These are phyloP conservation scores for Micronycteris hirsuta DNA, from an alignment of 2,113 vertebrate genomes.

Conservation along the genomic window DNA sequence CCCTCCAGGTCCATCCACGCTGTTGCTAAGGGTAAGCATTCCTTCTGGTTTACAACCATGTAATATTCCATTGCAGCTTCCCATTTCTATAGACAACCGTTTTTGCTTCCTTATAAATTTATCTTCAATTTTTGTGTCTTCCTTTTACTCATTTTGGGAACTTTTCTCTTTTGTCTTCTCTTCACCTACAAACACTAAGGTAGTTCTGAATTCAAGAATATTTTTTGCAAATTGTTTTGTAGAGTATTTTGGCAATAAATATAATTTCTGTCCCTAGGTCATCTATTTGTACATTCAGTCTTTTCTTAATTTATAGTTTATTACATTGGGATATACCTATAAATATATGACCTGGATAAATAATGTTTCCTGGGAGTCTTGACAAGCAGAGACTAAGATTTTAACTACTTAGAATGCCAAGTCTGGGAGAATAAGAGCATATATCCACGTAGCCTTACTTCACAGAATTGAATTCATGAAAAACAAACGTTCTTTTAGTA, in stretches of 20 bases:
- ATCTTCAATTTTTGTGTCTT: not conserved
- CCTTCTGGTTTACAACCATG: no score
- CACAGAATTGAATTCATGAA: not conserved
- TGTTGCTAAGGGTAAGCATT: no score
- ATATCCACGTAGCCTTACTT: not conserved
- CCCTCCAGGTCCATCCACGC: no score
- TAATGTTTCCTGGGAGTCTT: not conserved
- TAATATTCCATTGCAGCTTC: no score
- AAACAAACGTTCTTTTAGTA: not conserved
- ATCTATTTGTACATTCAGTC: not conserved
- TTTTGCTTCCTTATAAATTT: conserved; percentile 13
- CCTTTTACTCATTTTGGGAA: not conserved
- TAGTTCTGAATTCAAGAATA: not conserved
- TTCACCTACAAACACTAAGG: not conserved
- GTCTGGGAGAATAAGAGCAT: not conserved
- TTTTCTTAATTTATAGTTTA: conserved; percentile 14
- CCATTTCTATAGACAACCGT: not conserved
- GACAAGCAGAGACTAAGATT: not conserved
- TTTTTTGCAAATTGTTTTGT: not conserved
- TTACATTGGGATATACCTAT: not conserved
- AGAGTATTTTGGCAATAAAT: not conserved
- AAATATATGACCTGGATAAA: not conserved
- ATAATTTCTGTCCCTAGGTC: not conserved
- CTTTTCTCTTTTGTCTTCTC: not conserved
- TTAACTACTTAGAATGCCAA: not conserved